Evolutionary conservation across 2,797 vertebrate species (phyloP), one percentile per base, ranked within the genome.

Genomic region (Smutsia gigantea): DNA sequence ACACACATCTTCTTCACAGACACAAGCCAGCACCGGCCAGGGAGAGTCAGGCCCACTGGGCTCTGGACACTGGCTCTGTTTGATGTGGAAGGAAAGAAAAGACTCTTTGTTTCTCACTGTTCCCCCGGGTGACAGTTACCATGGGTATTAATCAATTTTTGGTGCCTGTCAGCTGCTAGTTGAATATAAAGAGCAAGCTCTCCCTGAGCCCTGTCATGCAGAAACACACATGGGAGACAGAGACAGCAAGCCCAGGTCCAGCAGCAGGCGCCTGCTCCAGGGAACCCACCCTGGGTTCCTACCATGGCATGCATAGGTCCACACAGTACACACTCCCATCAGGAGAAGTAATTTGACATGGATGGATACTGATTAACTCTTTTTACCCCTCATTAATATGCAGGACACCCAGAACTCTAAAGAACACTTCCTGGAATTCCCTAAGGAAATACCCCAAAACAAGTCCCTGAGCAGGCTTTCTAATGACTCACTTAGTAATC

Each of bases 121-220:
- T 98, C 95, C 92, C 97, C 97, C 21, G 39, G 97, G 98, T 97
- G 98, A 98, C 97, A 88, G 97, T 98, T 98, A 94, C 97, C 94
- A 93, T 98, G 97, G 98, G 97, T 97, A 97, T 98, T 97, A 98
- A 97, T 98, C 97, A 98, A 46, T 98, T 98, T 96, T 64, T 75
- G 98, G 94, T 96, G 94, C 69, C 94, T 79, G 0, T 82, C 25
- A 82, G 88, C 93, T 53, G 72, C 92, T 34, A 82, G 82, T 72
- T 88, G 97, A 98, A 97, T 85, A 96, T 87, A 97, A 98, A 96
- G 92, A 96, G 95, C 11, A 5, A 94, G 63, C 61, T 97, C 87
- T 59, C 78, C 87, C 55, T 6, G 84, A 75, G 37, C 64, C 21
- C 8, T 7, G 31, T 37, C 77, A 59, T 15, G 5, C 61, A 61